Evolutionary conservation across 2,797 vertebrate genomes (phyloP).

Genomic region (Diplodus puntazzo): DNA sequence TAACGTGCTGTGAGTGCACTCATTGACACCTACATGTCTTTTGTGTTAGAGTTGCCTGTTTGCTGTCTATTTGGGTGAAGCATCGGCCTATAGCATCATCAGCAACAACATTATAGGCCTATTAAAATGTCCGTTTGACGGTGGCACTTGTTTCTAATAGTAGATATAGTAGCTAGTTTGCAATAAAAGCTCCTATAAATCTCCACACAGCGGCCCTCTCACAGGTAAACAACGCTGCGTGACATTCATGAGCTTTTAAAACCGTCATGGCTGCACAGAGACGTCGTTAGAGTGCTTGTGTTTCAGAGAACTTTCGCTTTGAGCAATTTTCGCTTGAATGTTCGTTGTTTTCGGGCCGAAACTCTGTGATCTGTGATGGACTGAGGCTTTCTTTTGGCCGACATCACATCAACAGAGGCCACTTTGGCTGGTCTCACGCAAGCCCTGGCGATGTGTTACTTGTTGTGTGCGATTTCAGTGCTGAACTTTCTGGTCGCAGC

Average conservation of each 20-base stretch:
- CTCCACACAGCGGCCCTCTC: not conserved
- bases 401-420: not conserved
- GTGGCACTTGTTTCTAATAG: not conserved
- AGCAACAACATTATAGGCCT: not conserved
- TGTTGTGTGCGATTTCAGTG: not conserved
- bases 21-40: conserved; percentile 52
- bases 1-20: conserved; percentile 57
- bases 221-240: conserved; percentile 8
- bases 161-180: not conserved
- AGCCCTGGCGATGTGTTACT: not conserved
- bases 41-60: conserved; percentile 15
- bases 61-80: conserved; percentile 2
- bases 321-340: not conserved
- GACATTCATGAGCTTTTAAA: conserved; percentile 45
- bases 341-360: not conserved
- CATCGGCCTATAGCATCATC: not conserved
- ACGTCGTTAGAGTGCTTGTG: conserved; percentile 10
- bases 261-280: conserved; percentile 7
- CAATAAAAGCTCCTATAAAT: conserved; percentile 16
- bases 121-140: conserved; percentile 1
- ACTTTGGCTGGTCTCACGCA: not conserved
- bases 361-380: conserved; percentile 10
- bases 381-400: not conserved
- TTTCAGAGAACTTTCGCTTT: conserved; percentile 2
- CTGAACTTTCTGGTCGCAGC: not conserved